Conservation (phyloP, 1,140 invertebrate species). For the Paracyclopina nana region DNA sequence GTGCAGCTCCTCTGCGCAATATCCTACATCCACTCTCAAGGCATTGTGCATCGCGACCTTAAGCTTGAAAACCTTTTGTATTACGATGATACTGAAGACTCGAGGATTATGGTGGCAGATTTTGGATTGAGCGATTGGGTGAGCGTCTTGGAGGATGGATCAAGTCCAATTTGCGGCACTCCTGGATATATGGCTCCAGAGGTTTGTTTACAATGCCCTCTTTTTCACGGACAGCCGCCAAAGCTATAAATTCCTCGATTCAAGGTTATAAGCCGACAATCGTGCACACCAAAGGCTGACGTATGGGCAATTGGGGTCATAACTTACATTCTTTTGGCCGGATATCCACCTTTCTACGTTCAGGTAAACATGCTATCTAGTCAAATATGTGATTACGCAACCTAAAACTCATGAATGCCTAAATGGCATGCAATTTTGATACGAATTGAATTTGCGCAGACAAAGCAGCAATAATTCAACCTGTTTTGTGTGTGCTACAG, state of each 20-base stretch:
- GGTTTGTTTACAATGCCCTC: slow-evolving; percentile 2
- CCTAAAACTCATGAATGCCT: too few relatives aligned
- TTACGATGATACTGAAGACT: slow-evolving; percentile 8
- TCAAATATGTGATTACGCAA: too few relatives aligned
- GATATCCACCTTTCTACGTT: slow-evolving; percentile 86
- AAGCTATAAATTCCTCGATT: too few relatives aligned
- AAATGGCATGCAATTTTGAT: too few relatives aligned
- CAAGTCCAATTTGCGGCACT: background rate
- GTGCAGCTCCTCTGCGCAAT: background rate
- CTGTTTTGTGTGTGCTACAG: too few relatives aligned
- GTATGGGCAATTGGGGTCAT: slow-evolving; percentile 94
- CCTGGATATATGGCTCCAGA: slow-evolving; percentile 1
- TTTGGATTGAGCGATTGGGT: background rate
- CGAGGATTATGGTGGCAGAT: slow-evolving; percentile 3
- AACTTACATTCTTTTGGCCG: slow-evolving; percentile 87
- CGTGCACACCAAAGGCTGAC: slow-evolving; percentile 37
- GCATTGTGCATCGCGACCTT: slow-evolving; percentile 11
- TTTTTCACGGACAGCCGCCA: too few relatives aligned
- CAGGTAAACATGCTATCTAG: too few relatives aligned
- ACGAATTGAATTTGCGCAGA: too few relatives aligned
- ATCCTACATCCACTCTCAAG: slow-evolving; percentile 2
- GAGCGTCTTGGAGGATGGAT: background rate
- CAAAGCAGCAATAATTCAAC: too few relatives aligned
- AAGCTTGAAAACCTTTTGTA: slow-evolving; percentile 13
- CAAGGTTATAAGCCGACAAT: too few relatives aligned